Evolutionary conservation across 2,888 invertebrate genomes (phyloP), one percentile per base, ranked within the genome.

Genomic region (Drosophila borborema): DNA sequence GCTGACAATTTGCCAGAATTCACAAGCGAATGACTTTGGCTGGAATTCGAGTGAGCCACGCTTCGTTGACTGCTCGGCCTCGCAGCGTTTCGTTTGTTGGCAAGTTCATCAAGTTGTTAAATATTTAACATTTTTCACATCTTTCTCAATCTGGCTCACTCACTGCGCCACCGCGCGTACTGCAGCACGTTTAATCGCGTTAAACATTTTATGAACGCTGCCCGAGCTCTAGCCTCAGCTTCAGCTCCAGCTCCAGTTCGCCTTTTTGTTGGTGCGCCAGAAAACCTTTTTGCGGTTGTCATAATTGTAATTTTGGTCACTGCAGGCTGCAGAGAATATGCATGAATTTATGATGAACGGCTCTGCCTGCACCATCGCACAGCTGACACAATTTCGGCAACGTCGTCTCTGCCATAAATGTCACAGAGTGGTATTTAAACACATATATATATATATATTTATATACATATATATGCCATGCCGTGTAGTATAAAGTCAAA

Each of bases 261-360:
- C 53, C 65, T 80, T 86, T 88, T 80, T 81, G 81, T 83, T 83
- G 90, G 90, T 90, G 80, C 90, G 80, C 77, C 87, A 84, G 73
- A 84, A 86, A 86, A 89, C 86, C 89, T 90, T 86, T 86, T 90
- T 86, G 90, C 80, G 86, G 86, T 89, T 84, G 87, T 90, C 89
- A 90, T 86, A 86, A 86, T 90, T 86, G 86, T 86, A 89, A 86
- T 86, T 86, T 84, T 77, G 86, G 86, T 89, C 86, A 86, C 89
- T 86, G 86, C 86, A 84, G 84, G 65, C 80, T 85, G 82, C 81
- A 85, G 82, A 79, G 86, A 90, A 55, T 55, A 66, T 87, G 74
- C 87, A 90, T 86, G 82, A 86, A 86, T 90, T 90, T 90, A 86
- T 86, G 89, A 86, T 90, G 88, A 85, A 77, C 73, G 56, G 53